A percentile compares a stretch with the other conserved stretches of the same genome.
Conservation (phyloP, 2,797 vertebrate genomes). For the Notamacropus eugenii region DNA sequence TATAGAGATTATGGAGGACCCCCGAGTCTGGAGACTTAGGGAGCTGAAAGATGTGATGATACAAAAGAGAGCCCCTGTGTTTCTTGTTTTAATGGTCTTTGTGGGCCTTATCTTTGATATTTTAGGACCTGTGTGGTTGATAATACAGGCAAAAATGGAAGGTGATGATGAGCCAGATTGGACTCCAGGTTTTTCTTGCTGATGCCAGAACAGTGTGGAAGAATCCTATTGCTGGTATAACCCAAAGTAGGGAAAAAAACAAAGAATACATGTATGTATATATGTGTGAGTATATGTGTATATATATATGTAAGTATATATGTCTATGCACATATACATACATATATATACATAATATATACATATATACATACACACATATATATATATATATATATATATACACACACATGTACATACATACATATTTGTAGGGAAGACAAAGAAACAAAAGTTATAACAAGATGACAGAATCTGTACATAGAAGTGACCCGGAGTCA, state of each 20-base stretch:
- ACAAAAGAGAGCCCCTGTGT: background rate
- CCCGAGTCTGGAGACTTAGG: background rate
- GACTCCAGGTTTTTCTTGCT: background rate
- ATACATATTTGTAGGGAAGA: background rate
- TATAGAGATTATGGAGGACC: background rate
- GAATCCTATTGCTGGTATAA: too few species aligned
- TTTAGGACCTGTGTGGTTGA: background rate
- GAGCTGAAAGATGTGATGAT: too few species aligned
- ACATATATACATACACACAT: too few species aligned
- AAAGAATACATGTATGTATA: too few species aligned
- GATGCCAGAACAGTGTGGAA: background rate
- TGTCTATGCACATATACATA: too few species aligned
- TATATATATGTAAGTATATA: too few species aligned
- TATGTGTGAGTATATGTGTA: too few species aligned
- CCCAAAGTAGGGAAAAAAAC: background rate
- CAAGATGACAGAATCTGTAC: background rate
- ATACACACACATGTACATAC: too few species aligned
- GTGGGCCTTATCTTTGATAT: background rate
- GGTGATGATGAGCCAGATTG: background rate
- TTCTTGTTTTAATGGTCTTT: background rate
- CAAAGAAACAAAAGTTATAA: background rate
- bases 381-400: too few species aligned
- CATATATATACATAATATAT: too few species aligned
- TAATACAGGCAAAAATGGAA: background rate
- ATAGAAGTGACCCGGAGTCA: background rate